Evolutionary conservation across 2,888 invertebrate genomes (phyloP).

Genomic region (Catocala fraxini): DNA sequence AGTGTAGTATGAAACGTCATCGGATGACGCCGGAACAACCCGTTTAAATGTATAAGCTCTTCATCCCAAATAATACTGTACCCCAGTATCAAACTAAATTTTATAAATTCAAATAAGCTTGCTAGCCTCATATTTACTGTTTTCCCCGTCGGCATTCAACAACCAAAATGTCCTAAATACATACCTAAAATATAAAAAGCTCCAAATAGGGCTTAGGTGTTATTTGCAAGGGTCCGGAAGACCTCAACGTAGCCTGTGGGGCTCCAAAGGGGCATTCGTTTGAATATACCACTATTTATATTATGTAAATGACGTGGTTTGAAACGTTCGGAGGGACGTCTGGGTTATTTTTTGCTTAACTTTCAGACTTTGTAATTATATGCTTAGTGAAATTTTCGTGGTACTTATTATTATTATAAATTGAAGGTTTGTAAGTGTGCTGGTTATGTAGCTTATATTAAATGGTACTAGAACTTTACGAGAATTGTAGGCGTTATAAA

Average conservation of each 20-base stretch:
- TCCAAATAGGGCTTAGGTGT: slow-evolving; percentile 13
- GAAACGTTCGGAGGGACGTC: slow-evolving; percentile 10
- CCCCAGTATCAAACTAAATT: too few species aligned
- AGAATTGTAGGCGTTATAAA: neutral
- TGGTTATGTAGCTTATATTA: neutral
- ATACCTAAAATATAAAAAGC: slow-evolving; percentile 4
- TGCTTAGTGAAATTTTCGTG: neutral
- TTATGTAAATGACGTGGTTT: slow-evolving; percentile 36
- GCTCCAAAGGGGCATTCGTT: slow-evolving; percentile 34
- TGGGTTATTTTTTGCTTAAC: slow-evolving; percentile 15
- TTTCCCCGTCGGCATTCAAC: too few species aligned
- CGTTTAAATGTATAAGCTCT: too few species aligned
- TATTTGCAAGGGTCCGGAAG: slow-evolving; percentile 44
- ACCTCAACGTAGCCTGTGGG: slow-evolving; percentile 16
- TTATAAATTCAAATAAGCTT: too few species aligned
- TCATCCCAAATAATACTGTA: too few species aligned
- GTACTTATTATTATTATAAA: neutral
- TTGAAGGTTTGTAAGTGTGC: neutral
- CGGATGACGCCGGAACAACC: too few species aligned
- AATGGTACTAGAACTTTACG: neutral
- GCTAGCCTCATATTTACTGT: too few species aligned
- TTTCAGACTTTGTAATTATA: slow-evolving; percentile 2
- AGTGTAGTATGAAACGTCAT: too few species aligned
- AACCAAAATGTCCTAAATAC: slow-evolving; percentile 1
- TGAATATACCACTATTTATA: slow-evolving; percentile 34